Conservation (phyloP, 2,888 invertebrate genomes). For the Hartigia nigra region DNA sequence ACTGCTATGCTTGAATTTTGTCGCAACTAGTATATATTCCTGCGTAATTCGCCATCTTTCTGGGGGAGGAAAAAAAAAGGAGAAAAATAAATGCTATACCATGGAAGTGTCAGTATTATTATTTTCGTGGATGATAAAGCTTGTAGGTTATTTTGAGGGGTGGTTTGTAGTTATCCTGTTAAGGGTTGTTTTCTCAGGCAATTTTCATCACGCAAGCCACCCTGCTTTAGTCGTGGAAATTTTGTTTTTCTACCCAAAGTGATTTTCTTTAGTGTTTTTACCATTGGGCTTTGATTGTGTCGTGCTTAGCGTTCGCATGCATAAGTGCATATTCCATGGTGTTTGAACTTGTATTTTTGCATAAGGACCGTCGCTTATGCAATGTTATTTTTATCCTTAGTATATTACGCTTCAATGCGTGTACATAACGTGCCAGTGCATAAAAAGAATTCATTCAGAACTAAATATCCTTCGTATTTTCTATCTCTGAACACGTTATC, state of each 20-base stretch:
- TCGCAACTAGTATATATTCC: neutral
- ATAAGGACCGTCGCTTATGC: neutral
- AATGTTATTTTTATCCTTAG: neutral
- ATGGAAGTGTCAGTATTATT: neutral
- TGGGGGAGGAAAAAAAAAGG: neutral
- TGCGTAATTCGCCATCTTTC: neutral
- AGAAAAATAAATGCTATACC: neutral
- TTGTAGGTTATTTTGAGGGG: neutral
- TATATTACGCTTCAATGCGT: neutral
- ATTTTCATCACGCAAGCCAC: too few species aligned
- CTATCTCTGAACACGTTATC: neutral
- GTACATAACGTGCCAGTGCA: too few species aligned
- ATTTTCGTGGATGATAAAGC: neutral
- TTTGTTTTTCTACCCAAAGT: neutral
- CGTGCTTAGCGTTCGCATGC: neutral
- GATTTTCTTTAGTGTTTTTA: neutral
- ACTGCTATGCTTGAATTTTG: neutral
- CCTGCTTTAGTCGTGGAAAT: neutral
- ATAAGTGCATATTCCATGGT: neutral
- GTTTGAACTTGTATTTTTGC: neutral
- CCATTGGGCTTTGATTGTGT: neutral
- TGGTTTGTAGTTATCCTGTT: neutral
- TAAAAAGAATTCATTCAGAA: too few species aligned
- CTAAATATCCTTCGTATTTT: neutral
- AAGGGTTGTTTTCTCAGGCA: too few species aligned